These are phyloP conservation scores for Scaptomyza montana DNA, from an alignment of 1,140 invertebrate genomes.

Conservation along the genomic window DNA sequence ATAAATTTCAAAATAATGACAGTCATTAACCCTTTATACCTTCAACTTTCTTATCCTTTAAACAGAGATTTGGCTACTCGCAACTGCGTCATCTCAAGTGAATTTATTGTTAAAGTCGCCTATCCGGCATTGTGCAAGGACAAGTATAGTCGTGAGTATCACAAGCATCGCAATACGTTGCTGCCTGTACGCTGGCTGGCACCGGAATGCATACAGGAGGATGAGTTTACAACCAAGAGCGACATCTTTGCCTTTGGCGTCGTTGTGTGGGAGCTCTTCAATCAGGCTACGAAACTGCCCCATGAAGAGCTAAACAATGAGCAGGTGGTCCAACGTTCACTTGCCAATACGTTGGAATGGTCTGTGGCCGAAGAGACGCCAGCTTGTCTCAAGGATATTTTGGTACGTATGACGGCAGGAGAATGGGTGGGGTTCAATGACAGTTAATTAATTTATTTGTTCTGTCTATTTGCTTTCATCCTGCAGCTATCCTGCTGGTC, in stretches of 20 bases:
- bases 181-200: conserved; percentile 94
- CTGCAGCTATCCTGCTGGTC: conserved; percentile 85
- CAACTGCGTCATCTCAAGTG: conserved; percentile 95
- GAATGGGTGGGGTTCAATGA: neutral
- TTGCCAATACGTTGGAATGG: conserved; percentile 88
- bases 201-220: conserved; percentile 94
- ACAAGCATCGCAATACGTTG: conserved; percentile 90
- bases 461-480: neutral
- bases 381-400: conserved; percentile 86
- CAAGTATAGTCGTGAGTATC: conserved; percentile 94
- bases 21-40: conserved; percentile 14
- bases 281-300: conserved; percentile 92
- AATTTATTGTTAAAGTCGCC: conserved; percentile 93
- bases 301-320: conserved; percentile 92
- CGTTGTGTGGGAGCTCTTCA: conserved; percentile 92
- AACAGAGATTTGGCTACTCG: conserved; percentile 93
- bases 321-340: conserved; percentile 89
- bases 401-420: conserved; percentile 84
- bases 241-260: conserved; percentile 97
- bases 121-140: conserved; percentile 92
- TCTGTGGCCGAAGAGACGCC: conserved; percentile 87
- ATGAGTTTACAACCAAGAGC: conserved; percentile 96
- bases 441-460: conserved; percentile 24
- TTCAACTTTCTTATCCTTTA: neutral
- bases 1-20: conserved; percentile 3